These are phyloP conservation scores for Catonia carolina DNA, from an alignment of 2,888 invertebrate species.

Conservation along the genomic window DNA sequence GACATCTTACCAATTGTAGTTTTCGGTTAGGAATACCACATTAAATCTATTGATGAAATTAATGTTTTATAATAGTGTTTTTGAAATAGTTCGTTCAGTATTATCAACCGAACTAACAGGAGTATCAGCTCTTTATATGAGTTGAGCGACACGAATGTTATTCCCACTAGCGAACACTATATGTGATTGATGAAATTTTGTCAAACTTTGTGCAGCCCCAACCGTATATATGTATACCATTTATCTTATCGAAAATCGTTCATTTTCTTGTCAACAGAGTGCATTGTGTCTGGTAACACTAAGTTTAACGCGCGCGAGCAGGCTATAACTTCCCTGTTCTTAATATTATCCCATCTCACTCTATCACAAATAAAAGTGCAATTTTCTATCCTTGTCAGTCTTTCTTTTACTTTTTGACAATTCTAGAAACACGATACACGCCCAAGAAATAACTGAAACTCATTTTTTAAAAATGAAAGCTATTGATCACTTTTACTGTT, in stretches of 20 bases:
- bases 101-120: no score
- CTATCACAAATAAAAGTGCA: neutral
- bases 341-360: neutral
- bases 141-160: neutral
- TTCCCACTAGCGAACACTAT: neutral
- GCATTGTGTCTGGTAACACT: constrained; percentile 14
- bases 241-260: constrained; percentile 31
- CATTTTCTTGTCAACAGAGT: constrained; percentile 29
- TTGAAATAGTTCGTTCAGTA: no score
- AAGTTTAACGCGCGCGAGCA: no score
- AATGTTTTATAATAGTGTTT: no score
- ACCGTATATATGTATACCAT: constrained; percentile 22
- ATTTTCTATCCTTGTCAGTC: neutral
- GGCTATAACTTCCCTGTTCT: no score
- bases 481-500: constrained; percentile 2
- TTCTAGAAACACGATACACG: neutral
- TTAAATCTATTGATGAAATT: no score
- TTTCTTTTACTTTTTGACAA: neutral
- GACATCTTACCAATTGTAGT: no score
- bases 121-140: no score
- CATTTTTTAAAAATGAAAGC: neutral
- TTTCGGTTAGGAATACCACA: no score
- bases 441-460: no score
- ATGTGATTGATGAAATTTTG: constrained; percentile 16
- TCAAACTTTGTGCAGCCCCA: constrained; percentile 12